phyloP scores from a whole-genome alignment of 1,140 invertebrate species.

The Drosophila nebulosa region DNA sequence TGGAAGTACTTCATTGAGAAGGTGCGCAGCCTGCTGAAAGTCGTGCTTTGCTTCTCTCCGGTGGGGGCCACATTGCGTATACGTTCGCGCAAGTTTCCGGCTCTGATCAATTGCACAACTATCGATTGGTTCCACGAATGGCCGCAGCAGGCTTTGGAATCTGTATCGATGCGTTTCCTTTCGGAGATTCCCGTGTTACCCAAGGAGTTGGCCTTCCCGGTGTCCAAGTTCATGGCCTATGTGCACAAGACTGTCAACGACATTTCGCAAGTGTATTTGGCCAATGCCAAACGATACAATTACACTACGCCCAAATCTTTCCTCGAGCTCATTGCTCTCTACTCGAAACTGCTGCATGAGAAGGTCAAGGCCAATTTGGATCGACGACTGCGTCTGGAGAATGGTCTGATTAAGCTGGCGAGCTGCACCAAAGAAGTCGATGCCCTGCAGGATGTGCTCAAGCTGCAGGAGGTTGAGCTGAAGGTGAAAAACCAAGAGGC shows the following conservation, averaged over 20 bases:
- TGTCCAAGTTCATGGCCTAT: constrained; percentile 94
- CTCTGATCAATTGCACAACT: constrained; percentile 94
- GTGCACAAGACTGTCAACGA: constrained; percentile 94
- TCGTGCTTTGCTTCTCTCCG: constrained; percentile 96
- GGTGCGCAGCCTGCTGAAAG: constrained; percentile 88
- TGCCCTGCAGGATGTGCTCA: constrained; percentile 86
- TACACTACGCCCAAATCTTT: constrained; percentile 98
- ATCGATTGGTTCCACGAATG: constrained; percentile 99
- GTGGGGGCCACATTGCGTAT: constrained; percentile 92
- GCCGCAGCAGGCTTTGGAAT: constrained; percentile 94
- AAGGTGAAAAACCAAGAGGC: constrained; percentile 94
- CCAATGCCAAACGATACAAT: constrained; percentile 95
- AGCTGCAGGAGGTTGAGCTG: constrained; percentile 93
- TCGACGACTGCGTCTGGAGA: constrained; percentile 91
- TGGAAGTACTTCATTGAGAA: constrained; percentile 98
- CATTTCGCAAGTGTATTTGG: constrained; percentile 90
- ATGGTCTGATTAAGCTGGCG: constrained; percentile 92
- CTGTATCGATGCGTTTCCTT: constrained; percentile 92
- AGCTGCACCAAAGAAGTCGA: constrained; percentile 90
- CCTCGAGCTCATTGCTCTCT: constrained; percentile 95
- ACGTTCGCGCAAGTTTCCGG: constrained; percentile 95
- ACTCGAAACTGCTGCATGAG: constrained; percentile 89
- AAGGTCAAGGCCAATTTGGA: constrained; percentile 90
- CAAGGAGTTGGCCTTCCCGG: constrained; percentile 84
- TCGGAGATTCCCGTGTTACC: constrained; percentile 88